Conservation (phyloP, 1,140 invertebrate species). For the Temnothorax longispinosus region DNA sequence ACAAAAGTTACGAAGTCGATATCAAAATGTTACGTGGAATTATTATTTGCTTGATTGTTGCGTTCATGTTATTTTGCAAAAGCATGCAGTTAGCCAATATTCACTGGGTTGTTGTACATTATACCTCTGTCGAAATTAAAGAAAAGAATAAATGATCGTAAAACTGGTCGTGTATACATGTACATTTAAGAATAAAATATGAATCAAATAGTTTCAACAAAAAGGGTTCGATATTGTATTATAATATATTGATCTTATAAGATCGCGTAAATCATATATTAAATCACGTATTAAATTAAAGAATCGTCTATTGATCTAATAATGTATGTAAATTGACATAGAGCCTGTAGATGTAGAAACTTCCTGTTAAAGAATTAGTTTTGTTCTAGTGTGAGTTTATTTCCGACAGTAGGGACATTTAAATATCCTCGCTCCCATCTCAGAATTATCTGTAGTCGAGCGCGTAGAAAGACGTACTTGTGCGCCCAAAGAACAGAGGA, state of each 20-base stretch:
- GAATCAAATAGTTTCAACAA: conserved; percentile 3
- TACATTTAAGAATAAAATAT: neutral
- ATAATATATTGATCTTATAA: neutral
- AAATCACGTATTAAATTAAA: neutral
- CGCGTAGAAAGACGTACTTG: conserved; percentile 9
- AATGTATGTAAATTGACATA: neutral
- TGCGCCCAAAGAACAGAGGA: neutral
- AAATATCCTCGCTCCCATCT: neutral
- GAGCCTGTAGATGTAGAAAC: neutral
- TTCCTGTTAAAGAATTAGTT: neutral
- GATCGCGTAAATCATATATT: neutral
- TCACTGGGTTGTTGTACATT: conserved; percentile 79
- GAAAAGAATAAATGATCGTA: neutral
- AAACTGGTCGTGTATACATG: neutral
- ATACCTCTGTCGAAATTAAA: neutral
- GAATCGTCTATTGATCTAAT: neutral
- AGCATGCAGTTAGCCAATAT: conserved; percentile 78
- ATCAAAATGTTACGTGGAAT: conserved; percentile 61
- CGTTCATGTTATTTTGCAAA: conserved; percentile 78
- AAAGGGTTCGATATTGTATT: neutral
- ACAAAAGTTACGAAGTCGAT: conserved; percentile 38
- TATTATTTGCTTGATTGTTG: conserved; percentile 78
- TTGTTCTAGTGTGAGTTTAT: neutral
- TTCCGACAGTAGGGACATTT: conserved; percentile 19
- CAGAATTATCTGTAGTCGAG: neutral